Conservation (phyloP, 2,797 vertebrate genomes). For the Synanceia verrucosa region DNA sequence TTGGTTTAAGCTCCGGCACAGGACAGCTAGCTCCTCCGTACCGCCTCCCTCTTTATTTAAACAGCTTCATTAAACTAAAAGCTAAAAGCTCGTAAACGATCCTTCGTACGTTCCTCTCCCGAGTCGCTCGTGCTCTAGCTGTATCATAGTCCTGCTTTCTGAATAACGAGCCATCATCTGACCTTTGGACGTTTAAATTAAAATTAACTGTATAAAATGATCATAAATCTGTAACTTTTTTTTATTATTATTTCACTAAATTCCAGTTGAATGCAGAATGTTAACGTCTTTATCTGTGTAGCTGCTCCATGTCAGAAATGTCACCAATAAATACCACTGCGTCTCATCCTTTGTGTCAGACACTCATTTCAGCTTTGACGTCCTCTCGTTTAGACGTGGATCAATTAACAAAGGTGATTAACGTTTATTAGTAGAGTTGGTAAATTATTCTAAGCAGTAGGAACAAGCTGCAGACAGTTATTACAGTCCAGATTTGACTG, state of each 20-base stretch:
- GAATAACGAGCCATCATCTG: conserved; percentile 22
- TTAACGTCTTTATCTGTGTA: conserved; percentile 28
- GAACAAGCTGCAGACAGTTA: background rate
- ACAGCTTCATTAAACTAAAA: no score
- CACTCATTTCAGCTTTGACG: background rate
- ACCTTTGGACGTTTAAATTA: no score
- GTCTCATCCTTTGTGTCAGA: background rate
- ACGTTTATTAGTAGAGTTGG: no score
- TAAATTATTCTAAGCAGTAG: background rate
- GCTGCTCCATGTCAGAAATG: conserved; percentile 39
- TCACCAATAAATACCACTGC: conserved; percentile 28
- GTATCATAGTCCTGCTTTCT: conserved; percentile 44
- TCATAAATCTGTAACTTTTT: conserved; percentile 18
- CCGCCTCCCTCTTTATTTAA: background rate
- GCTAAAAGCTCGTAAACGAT: no score
- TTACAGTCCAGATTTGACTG: no score
- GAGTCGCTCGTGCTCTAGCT: conserved; percentile 19
- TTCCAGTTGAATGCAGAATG: conserved; percentile 21
- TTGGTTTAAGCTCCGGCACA: conserved; percentile 9
- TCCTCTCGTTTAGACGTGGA: background rate
- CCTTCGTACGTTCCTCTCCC: no score
- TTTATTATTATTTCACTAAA: no score
- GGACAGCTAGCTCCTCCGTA: no score
- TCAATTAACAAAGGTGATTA: background rate
- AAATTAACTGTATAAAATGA: conserved; percentile 45